A percentile compares a stretch with the other conserved stretches of the same genome.
phyloP scores from a whole-genome alignment of 2,113 vertebrate genomes.

The Oriolus oriolus region DNA sequence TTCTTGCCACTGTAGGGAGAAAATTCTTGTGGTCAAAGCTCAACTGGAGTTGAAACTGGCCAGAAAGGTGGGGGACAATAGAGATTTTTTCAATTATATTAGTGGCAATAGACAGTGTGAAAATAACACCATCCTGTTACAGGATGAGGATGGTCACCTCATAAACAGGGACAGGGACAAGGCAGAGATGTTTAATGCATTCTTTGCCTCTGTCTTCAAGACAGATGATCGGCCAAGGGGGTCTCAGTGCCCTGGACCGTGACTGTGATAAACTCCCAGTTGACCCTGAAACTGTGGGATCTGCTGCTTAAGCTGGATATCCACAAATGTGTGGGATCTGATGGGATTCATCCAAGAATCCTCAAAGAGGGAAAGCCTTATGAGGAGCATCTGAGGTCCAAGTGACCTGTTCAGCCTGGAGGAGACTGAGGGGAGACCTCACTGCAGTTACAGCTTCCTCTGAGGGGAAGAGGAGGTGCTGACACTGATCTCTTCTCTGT shows the following conservation, averaged over 20 bases:
- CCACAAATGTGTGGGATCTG: not conserved
- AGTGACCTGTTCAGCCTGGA: not conserved
- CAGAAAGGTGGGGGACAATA: not conserved
- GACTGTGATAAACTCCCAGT: not conserved
- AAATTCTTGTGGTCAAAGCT: not conserved
- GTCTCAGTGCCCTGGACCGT: not conserved
- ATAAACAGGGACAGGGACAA: not conserved
- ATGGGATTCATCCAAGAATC: not conserved
- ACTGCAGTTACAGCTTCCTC: rapidly evolving
- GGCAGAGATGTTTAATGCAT: not conserved
- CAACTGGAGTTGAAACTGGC: not conserved
- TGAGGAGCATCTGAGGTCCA: not conserved
- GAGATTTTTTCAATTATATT: not conserved
- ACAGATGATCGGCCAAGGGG: rapidly evolving
- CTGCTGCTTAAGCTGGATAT: not conserved
- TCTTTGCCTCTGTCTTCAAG: not conserved
- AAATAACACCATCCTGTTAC: not conserved
- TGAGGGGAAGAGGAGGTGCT: too few species aligned
- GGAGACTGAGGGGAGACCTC: not conserved
- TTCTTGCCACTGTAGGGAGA: not conserved
- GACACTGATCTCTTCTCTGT: not conserved
- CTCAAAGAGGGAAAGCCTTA: not conserved
- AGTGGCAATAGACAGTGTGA: not conserved
- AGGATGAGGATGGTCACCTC: not conserved
- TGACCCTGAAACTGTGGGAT: not conserved